Base-by-base conservation (phyloP, 2,888 invertebrate species). In the Calameuta idolon region DNA sequence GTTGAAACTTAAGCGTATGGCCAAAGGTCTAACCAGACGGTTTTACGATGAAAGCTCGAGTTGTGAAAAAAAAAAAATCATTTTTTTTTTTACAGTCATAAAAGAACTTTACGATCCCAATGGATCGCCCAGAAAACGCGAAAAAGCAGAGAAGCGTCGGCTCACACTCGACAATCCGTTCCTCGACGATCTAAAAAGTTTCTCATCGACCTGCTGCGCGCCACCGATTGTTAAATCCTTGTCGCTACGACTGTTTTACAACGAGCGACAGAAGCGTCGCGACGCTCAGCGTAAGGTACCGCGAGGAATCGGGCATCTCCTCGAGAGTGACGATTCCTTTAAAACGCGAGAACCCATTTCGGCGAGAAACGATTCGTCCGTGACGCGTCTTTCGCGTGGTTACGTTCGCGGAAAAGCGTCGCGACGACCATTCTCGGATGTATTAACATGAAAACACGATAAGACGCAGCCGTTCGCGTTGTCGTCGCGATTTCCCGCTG, bases 101-200 rank as follows among this genome's bases (percentile, higher is more conserved):
- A 86, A 86, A 83, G 76, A 76, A 79, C 81, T 87, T 87, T 85
- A 85, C 84, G 85, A 84, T 82, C 79, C 76, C 82, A 80, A 82
- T 82, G 83, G 83, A 86, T 84, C 86, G 86, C 84, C 81, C 83
- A 84, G 82, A 2, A 69, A 74, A 80, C 80, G 78, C 78, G 79
- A 79, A 79, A 76, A 74, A 78, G 31, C 69, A 12, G n/a, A 30
- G 15, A 40, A 69, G 11, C 33, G 15, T 69, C 12, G 69, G 12
- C 12, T 15, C 37, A 1, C 12, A 33, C 30, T 12, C 12, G 0
- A 11, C 5, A 30, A n/a, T 3, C 30, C 69, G 69, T 4, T 69
- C 11, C 30, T 11, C n/a, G 69, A 31, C 30, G 15, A 0, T 69
- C 69, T 69, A 69, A 69, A 69, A 69, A 30, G 69, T 69, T 69